Evolutionary conservation across 2,797 vertebrate species (phyloP).

Genomic region (Micrastur ruficollis): DNA sequence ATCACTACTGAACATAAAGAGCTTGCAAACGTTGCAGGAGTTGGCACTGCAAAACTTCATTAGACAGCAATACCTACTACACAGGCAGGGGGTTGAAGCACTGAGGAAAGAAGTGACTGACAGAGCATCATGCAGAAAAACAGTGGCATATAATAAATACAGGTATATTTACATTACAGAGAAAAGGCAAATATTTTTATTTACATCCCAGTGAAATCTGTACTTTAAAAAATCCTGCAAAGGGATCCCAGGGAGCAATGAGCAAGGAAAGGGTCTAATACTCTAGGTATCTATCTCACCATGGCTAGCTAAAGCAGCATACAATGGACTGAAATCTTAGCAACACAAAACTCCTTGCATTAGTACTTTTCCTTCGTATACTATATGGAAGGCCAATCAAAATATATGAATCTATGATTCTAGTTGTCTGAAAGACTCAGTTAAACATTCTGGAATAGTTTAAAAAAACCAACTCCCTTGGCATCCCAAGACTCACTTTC

Average conservation of each 20-base stretch:
- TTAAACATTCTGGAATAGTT: neutral
- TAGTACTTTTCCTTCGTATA: neutral
- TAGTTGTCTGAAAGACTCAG: neutral
- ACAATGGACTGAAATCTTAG: neutral
- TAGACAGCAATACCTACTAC: neutral
- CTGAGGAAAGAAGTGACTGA: neutral
- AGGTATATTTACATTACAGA: neutral
- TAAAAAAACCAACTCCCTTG: neutral
- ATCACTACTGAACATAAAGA: neutral
- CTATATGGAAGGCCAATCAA: neutral
- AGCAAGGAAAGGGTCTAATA: neutral
- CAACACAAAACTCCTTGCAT: neutral
- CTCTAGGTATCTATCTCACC: neutral
- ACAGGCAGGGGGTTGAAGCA: neutral
- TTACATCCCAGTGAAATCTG: neutral
- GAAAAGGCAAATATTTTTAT: neutral
- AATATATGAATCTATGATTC: neutral
- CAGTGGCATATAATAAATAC: neutral
- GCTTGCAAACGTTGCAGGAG: neutral
- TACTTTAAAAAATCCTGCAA: neutral
- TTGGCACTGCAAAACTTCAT: neutral
- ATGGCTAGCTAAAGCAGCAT: neutral
- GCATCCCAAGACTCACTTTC: neutral
- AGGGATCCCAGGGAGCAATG: neutral
- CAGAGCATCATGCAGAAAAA: neutral